These are phyloP conservation scores for Coreius guichenoti DNA, from an alignment of 2,797 vertebrate species.

Conservation along the genomic window DNA sequence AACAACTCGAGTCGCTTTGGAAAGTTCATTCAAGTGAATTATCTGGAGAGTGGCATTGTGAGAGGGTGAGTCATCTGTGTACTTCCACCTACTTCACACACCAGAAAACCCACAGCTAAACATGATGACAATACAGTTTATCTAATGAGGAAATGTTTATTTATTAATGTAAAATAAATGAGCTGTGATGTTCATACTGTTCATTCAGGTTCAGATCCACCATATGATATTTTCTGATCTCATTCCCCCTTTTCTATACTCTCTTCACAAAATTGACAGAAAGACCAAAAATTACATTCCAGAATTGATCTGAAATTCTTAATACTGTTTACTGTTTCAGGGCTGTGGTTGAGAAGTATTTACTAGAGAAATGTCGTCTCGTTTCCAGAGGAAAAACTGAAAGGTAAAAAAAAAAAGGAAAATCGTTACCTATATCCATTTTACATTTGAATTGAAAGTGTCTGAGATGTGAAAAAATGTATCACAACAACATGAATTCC, in stretches of 20 bases:
- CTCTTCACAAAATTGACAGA: neutral
- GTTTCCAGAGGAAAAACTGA: conserved; percentile 90
- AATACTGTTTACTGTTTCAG: conserved; percentile 70
- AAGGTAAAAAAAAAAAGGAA: conserved; percentile 76
- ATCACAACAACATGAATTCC: neutral
- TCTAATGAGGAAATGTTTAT: neutral
- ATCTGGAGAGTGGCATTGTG: conserved; percentile 92
- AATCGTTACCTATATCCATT: neutral
- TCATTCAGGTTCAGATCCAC: neutral
- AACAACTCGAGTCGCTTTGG: conserved; percentile 98
- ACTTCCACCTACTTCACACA: neutral
- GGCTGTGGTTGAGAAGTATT: conserved; percentile 93
- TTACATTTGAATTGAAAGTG: neutral
- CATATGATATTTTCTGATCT: neutral
- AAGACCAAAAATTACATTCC: neutral
- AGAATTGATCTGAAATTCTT: conserved; percentile 4
- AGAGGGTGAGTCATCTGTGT: conserved; percentile 82
- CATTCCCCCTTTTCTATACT: neutral
- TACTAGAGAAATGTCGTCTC: conserved; percentile 93
- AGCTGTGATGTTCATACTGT: neutral
- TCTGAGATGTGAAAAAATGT: neutral
- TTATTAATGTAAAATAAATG: neutral
- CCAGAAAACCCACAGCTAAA: neutral
- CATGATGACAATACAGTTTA: neutral
- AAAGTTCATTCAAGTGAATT: conserved; percentile 97